Evolutionary conservation across 2,888 invertebrate species (phyloP).

Genomic region (Nudaria mundana): DNA sequence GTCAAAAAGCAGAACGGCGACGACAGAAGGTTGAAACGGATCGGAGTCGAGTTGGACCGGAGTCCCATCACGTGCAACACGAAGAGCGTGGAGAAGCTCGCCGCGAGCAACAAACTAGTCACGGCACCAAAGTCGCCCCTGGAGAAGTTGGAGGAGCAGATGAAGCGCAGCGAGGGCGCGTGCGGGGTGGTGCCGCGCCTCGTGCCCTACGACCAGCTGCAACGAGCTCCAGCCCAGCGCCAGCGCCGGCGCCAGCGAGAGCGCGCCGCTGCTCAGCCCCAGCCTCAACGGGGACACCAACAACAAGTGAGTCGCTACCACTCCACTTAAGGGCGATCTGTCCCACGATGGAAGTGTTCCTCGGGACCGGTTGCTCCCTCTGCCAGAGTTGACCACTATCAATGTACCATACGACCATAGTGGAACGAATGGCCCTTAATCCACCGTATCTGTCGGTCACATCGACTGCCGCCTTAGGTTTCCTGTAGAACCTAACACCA

Average conservation of each 20-base stretch:
- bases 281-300: slow-evolving; percentile 74
- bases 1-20: slow-evolving; percentile 60
- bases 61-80: slow-evolving; percentile 35
- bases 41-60: slow-evolving; percentile 60
- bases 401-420: too few species aligned
- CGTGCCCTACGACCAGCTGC: slow-evolving; percentile 83
- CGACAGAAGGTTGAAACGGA: slow-evolving; percentile 48
- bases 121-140: slow-evolving; percentile 65
- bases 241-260: slow-evolving; percentile 71
- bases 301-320: slow-evolving; percentile 69
- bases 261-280: slow-evolving; percentile 67
- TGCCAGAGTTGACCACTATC: too few species aligned
- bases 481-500: too few species aligned
- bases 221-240: too few species aligned
- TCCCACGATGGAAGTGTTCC: too few species aligned
- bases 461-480: too few species aligned
- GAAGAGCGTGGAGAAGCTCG: slow-evolving; percentile 50
- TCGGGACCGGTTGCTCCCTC: too few species aligned
- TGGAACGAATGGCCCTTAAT: too few species aligned
- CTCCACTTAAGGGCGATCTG: too few species aligned
- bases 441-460: too few species aligned
- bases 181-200: slow-evolving; percentile 62
- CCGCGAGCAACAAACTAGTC: slow-evolving; percentile 53
- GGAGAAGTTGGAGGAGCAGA: slow-evolving; percentile 71
- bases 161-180: slow-evolving; percentile 62